A percentile compares a stretch with the other conserved stretches of the same genome.
These are phyloP conservation scores for Abramis brama DNA, from an alignment of 2,113 vertebrate genomes.

Conservation along the genomic window DNA sequence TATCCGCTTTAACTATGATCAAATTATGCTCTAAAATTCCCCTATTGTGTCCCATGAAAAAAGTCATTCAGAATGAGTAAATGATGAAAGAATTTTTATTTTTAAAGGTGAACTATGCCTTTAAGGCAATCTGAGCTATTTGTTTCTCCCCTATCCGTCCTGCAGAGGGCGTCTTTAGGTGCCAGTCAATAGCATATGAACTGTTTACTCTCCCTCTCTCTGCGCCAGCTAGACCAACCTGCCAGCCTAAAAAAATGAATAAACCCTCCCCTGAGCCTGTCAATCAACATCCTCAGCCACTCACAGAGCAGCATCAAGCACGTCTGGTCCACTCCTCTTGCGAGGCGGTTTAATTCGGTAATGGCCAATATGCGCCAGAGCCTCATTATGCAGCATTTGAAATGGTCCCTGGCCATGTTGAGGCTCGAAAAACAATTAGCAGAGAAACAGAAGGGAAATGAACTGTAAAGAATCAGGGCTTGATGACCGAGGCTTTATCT, in stretches of 20 bases:
- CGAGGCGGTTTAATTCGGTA: slow-evolving; percentile 60
- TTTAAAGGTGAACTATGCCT: neutral
- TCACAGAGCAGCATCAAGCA: slow-evolving; percentile 23
- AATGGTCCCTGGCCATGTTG: slow-evolving; percentile 62
- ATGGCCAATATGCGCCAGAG: slow-evolving; percentile 56
- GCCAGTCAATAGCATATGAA: slow-evolving; percentile 33
- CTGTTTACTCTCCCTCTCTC: slow-evolving; percentile 38
- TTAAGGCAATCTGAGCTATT: slow-evolving; percentile 38
- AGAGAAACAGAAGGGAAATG: slow-evolving; percentile 64
- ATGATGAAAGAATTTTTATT: neutral
- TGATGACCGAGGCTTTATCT: slow-evolving; percentile 63
- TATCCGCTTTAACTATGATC: neutral
- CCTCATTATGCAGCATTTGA: slow-evolving; percentile 62
- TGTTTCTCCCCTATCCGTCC: slow-evolving; percentile 22
- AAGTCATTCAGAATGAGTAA: neutral
- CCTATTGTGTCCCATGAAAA: neutral
- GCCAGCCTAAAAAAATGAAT: slow-evolving; percentile 26
- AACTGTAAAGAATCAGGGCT: slow-evolving; percentile 63
- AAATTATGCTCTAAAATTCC: neutral
- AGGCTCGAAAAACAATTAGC: slow-evolving; percentile 65
- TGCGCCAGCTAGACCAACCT: slow-evolving; percentile 30
- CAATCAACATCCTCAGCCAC: slow-evolving; percentile 37
- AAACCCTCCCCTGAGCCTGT: slow-evolving; percentile 30
- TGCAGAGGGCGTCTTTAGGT: slow-evolving; percentile 33
- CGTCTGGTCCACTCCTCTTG: slow-evolving; percentile 39